Percentiles rank a stretch among this genome's conserved stretches.
These are phyloP conservation scores for Hexactinellida sp. DNA, from an alignment of 37 sponge, comb jelly and placozoan genomes.

Conservation along the genomic window DNA sequence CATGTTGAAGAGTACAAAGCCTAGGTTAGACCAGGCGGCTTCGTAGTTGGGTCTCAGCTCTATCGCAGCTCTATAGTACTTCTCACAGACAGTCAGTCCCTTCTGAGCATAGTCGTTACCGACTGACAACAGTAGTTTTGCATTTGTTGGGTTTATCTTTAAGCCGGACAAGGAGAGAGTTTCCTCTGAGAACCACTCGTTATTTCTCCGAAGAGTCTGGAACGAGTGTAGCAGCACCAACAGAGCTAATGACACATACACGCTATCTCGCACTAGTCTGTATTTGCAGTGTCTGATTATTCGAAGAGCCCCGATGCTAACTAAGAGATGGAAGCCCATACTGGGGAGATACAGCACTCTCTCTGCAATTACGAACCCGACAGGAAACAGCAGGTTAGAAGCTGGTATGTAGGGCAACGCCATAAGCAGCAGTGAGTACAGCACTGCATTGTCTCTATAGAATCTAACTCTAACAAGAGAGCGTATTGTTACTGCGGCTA, in stretches of 20 bases:
- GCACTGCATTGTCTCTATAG: background rate
- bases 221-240: constrained; percentile 1
- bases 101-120: constrained; percentile 56
- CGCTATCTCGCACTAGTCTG: background rate
- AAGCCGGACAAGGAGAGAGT: constrained; percentile 35
- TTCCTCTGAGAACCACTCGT: constrained; percentile 34
- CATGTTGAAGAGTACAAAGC: constrained; percentile 57
- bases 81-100: constrained; percentile 47
- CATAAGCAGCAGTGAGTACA: constrained; percentile 30
- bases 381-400: constrained; percentile 57
- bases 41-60: constrained; percentile 40
- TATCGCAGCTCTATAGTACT: constrained; percentile 45
- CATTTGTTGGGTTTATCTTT: constrained; percentile 46
- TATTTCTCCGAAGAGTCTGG: constrained; percentile 46
- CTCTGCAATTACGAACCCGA: constrained; percentile 79
- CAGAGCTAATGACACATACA: background rate
- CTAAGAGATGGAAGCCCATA: constrained; percentile 59
- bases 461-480: background rate
- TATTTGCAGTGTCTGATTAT: background rate
- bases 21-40: constrained; percentile 60
- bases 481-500: background rate
- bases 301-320: constrained; percentile 31
- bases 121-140: constrained; percentile 43
- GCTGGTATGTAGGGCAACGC: constrained; percentile 64
- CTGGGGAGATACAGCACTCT: constrained; percentile 79